phyloP scores from a whole-genome alignment of 1,140 invertebrate genomes.

The Drosophila tropicalis region DNA sequence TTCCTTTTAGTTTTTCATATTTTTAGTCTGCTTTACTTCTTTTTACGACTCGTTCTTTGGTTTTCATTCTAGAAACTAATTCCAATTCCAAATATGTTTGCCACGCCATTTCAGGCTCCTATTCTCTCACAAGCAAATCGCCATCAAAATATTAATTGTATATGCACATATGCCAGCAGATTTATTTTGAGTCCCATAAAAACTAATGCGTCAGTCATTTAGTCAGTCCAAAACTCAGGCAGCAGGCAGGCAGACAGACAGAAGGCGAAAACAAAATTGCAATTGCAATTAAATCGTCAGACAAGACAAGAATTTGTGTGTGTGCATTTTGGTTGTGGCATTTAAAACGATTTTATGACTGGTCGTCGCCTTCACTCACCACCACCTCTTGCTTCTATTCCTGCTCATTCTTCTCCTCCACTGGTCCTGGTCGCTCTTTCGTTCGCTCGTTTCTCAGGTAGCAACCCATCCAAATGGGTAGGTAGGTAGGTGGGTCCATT shows the following conservation, averaged over 20 bases:
- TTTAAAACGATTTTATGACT: conserved; percentile 30
- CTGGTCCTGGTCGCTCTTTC: not conserved
- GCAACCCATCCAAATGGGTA: not conserved
- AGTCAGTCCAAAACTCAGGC: not conserved
- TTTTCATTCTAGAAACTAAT: no score
- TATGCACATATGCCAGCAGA: not conserved
- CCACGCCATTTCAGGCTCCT: not conserved
- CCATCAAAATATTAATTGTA: conserved; percentile 2
- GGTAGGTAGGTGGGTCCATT: not conserved
- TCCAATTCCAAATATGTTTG: not conserved
- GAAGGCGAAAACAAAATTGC: conserved; percentile 28
- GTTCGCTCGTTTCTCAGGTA: conserved; percentile 16
- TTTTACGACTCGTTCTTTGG: no score
- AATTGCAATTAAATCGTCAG: conserved; percentile 41
- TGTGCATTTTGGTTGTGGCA: conserved; percentile 18
- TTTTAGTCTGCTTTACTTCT: no score
- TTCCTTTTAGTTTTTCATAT: no score
- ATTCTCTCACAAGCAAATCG: not conserved
- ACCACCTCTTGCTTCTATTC: not conserved
- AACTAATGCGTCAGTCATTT: conserved; percentile 16
- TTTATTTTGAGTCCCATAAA: conserved; percentile 3
- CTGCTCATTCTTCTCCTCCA: not conserved
- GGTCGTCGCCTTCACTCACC: conserved; percentile 13
- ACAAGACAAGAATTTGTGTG: conserved; percentile 19
- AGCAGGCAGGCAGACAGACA: conserved; percentile 15